Base-by-base conservation (phyloP, 2,888 invertebrate species). In the Thymelicus acteon region DNA sequence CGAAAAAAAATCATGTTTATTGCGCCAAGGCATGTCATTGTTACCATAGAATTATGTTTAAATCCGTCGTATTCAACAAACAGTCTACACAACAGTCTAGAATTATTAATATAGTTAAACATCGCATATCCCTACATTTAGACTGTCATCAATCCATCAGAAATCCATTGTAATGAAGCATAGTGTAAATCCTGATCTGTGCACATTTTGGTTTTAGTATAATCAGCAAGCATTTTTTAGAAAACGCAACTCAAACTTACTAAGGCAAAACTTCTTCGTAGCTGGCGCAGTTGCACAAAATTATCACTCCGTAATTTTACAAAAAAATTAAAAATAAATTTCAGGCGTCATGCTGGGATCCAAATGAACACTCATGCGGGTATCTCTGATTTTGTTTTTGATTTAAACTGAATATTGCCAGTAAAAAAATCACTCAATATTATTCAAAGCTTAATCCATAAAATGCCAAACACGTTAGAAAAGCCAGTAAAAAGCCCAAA, bases 391-490 rank as follows among this genome's bases (percentile, higher is more conserved):
- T 49, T n/a, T 12, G 24, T 13, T 37, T 48, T n/a, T 7, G 31
- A 6, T 10, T 10, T 6, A 37, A 58, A 39, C 8, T 13, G 39
- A 52, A 31, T 47, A 44, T 54, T 54, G 61, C 67, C 19, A 40
- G 40, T 15, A 49, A 58, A n/a, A 52, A 31, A 48, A 48, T 57
- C 57, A 47, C 19, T 65, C 24, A 47, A 39, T 39, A 72, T 72
- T 64, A 76, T 69, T 69, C 70, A 76, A 73, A 70, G 64, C 70
- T 49, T 48, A 44, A 15, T 70, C 64, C 31, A 60, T 15, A 54
- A 48, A 73, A 76, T 73, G 84, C 84, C 82, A 87, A 85, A 86
- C 81, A 82, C 76, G 86, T 86, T 85, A 89, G 82, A 84, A 77
- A 90, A 88, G 86, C 86, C 67, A 77, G 74, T 49, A n/a, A 73